Base-by-base conservation (phyloP, 2,797 vertebrate genomes). In the Labeo calbasu region DNA sequence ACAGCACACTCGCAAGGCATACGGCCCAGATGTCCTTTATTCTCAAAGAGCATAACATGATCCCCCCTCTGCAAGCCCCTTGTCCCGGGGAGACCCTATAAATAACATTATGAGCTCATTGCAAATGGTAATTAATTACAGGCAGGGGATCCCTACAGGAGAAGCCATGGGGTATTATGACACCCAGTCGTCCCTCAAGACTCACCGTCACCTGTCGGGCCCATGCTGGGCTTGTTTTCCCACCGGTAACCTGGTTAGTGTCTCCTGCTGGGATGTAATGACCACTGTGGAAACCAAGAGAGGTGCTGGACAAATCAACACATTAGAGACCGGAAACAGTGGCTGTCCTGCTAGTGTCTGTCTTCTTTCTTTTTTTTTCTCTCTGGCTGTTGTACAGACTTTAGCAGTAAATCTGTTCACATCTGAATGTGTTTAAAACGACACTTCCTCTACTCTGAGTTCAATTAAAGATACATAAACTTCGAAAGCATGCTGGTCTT, bases 71-170 rank as follows among this genome's bases (percentile, higher is more conserved):
- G 81, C 0, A 15, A 78, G 78, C 85, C 92, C 73, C 28, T 48
- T 72, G 79, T 85, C 86, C 83, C 2, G 1, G 61, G 77, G 88
- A 86, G 28, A 51, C 79, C 68, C 89, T 91, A 93, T 93, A 93
- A 94, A 94, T 94, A 93, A 92, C 73, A 65, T 11, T 69, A 87
- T 88, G 89, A 89, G 90, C 89, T 91, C 92, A 90, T 88, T 85
- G 87, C 84, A 81, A 87, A 90, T 75, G 59, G 88, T 92, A 92
- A 94, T 94, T 94, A 93, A 94, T 94, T 93, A 92, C 86, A 89
- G 88, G 82, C 79, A 69, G 89, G 36, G 77, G 84, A 84, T 87
- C 82, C 79, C 72, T 61, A 23, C 84, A 82, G 79, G 85, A 82
- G 88, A 87, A 79, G 77, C 55, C 23, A 19, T 55, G 78, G 87